Base-by-base conservation (phyloP, 2,113 vertebrate species). In the Psittacula cyanocephala region DNA sequence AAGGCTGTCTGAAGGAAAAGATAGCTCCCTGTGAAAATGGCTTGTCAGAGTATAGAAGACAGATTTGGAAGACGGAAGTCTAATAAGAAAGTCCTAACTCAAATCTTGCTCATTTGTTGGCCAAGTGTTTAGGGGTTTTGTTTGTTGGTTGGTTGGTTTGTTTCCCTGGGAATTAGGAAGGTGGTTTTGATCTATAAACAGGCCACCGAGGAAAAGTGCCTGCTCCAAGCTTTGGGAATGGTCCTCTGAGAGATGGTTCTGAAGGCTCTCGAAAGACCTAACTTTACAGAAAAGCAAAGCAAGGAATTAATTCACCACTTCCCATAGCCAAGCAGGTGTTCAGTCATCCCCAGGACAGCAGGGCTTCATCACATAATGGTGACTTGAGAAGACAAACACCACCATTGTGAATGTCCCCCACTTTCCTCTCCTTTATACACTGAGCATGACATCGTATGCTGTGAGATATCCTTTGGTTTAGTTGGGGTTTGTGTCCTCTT, bases 81-180 rank as follows among this genome's bases (percentile, higher is more conserved):
- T 46, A 4, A 7, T 81, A 65, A 68, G 13, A 72, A 82, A 37
- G 28, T 28, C 7, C 14, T 37, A n/a, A 59, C 4, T 70, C 31
- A 62, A 43, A 71, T 9, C 16, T 79, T 63, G 37, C 12, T 80
- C 10, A 37, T 23, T 27, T 75, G 24, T 27, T 67, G 20, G 22
- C 8, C n/a, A 82, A 62, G 22, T 9, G 27, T 52, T 79, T 47
- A 37, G 19, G 11, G 11, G 5, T 39, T 71, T 50, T 37, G 0
- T 29, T 37, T 53, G 4, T 31, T 31, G 11, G 7, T 17, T 11
- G 1, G 5, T 3, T 6, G 13, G 24, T 24, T 19, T 9, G 5
- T 27, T 4, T 3, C 1, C 6, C 27, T 46, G 3, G 22, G 24
- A 59, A 75, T n/a, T 71, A 79, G 31, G n/a, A 92, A 49, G 5